These are phyloP conservation scores for Fopius arisanus DNA, from an alignment of 1,140 invertebrate genomes.

Conservation along the genomic window DNA sequence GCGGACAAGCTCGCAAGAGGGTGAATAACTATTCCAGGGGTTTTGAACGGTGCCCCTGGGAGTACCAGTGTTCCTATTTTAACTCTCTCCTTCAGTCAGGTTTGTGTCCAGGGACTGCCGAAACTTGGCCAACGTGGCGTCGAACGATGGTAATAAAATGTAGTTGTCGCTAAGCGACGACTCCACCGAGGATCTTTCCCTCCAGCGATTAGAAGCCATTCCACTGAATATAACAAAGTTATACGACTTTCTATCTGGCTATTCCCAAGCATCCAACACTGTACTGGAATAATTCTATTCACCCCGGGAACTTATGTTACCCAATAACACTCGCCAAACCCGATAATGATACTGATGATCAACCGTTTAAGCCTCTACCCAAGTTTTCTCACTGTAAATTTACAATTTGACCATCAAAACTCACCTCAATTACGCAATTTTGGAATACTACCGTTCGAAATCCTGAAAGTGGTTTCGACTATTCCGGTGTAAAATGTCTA, in stretches of 20 bases:
- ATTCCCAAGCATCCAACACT: neutral
- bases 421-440: neutral
- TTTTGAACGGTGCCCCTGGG: constrained; percentile 53
- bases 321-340: neutral
- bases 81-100: constrained; percentile 9
- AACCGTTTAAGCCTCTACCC: neutral
- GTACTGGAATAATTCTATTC: neutral
- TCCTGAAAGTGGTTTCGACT: constrained; percentile 5
- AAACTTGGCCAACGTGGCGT: constrained; percentile 37
- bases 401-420: neutral
- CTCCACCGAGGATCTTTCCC: constrained; percentile 26
- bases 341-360: neutral
- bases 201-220: constrained; percentile 17
- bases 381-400: neutral
- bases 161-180: constrained; percentile 41
- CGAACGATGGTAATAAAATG: constrained; percentile 49
- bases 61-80: constrained; percentile 29
- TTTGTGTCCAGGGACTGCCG: constrained; percentile 17
- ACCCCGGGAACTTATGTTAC: neutral
- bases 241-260: constrained; percentile 13
- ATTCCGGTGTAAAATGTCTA: constrained; percentile 2
- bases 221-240: constrained; percentile 23
- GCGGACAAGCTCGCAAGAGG: constrained; percentile 32
- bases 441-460: neutral
- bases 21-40: constrained; percentile 50